Evolutionary conservation across 1,140 invertebrate species (phyloP).

Genomic region (Cherax quadricarinatus): DNA sequence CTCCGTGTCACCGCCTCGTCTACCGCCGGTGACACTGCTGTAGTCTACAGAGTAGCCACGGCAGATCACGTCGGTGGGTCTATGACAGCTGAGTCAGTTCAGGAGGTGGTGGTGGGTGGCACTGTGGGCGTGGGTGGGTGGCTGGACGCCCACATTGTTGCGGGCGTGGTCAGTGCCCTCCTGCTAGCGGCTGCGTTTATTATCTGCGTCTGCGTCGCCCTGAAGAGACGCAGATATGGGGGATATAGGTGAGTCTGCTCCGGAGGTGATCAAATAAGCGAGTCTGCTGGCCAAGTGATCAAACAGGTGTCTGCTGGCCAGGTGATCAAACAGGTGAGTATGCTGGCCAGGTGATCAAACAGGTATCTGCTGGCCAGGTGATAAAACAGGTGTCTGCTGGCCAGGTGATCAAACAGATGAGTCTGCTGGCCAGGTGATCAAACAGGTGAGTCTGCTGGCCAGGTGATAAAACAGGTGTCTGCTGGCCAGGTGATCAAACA

Average conservation of each 20-base stretch:
- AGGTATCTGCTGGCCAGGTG: too few relatives aligned
- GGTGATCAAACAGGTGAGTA: too few relatives aligned
- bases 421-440: too few relatives aligned
- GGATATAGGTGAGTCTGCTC: conserved; percentile 55
- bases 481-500: too few relatives aligned
- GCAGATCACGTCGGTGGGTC: conserved; percentile 39
- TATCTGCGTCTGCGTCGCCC: conserved; percentile 66
- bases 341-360: too few relatives aligned
- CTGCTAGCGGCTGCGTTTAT: conserved; percentile 63
- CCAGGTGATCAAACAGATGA: too few relatives aligned
- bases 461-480: too few relatives aligned
- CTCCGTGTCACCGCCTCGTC: conserved; percentile 61
- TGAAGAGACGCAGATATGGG: conserved; percentile 57
- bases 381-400: too few relatives aligned
- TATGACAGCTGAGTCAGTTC: conserved; percentile 62
- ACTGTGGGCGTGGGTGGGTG: conserved; percentile 26
- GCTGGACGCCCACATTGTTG: conserved; percentile 70
- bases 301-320: too few relatives aligned
- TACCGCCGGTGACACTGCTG: conserved; percentile 61
- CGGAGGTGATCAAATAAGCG: too few relatives aligned
- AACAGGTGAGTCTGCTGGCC: too few relatives aligned
- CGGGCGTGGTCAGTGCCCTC: conserved; percentile 72
- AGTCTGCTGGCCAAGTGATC: too few relatives aligned
- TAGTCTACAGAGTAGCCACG: conserved; percentile 61
- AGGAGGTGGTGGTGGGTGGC: conserved; percentile 57